Evolutionary conservation across 2,888 invertebrate genomes (phyloP).

Genomic region (Parelbella ahira): DNA sequence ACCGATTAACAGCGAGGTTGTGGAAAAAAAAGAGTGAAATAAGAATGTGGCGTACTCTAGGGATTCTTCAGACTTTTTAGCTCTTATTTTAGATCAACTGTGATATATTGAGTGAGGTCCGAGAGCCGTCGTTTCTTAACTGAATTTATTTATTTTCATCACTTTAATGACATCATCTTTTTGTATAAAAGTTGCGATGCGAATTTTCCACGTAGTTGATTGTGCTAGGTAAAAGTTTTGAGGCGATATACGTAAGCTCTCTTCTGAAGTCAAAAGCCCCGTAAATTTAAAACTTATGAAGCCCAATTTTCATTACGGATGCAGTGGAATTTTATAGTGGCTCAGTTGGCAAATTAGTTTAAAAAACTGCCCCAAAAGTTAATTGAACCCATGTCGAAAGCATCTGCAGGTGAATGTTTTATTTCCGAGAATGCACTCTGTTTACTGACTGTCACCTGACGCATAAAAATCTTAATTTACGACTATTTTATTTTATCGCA

Average conservation of each 20-base stretch:
- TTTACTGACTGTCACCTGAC: conserved; percentile 25
- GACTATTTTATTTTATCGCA: conserved; percentile 37
- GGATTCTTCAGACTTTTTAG: conserved; percentile 13
- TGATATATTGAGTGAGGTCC: conserved; percentile 17
- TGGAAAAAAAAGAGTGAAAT: conserved; percentile 20
- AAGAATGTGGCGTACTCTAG: conserved; percentile 21
- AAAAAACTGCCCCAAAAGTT: conserved; percentile 18
- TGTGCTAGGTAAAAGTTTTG: too few relatives aligned
- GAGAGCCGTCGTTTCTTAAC: conserved; percentile 5
- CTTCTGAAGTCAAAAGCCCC: too few relatives aligned
- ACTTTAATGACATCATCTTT: too few relatives aligned
- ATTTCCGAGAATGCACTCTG: conserved; percentile 24
- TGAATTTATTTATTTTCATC: too few relatives aligned
- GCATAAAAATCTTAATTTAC: conserved; percentile 39
- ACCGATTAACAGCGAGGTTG: conserved; percentile 18
- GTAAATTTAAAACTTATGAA: conserved; percentile 16
- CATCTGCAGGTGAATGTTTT: conserved; percentile 23
- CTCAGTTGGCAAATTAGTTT: conserved; percentile 8
- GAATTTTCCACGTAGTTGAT: too few relatives aligned
- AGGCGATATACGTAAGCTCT: too few relatives aligned
- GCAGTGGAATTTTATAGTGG: conserved; percentile 9
- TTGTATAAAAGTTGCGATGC: too few relatives aligned
- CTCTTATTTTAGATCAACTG: conserved; percentile 19
- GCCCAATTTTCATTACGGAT: background rate
- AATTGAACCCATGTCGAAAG: conserved; percentile 17